Evolutionary conservation across 2,113 vertebrate species (phyloP).

Genomic region (Phalacrocorax carbo): DNA sequence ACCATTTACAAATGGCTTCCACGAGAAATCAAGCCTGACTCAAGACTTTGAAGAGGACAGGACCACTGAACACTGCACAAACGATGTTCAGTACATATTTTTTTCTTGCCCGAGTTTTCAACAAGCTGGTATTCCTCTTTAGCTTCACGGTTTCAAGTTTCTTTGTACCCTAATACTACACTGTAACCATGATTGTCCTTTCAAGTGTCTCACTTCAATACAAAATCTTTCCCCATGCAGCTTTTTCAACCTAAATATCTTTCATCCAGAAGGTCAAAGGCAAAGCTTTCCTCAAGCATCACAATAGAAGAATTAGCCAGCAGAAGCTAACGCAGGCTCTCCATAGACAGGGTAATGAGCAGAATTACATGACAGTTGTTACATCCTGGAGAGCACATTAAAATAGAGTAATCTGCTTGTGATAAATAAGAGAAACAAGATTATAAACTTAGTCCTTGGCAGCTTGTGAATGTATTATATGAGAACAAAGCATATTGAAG

Average conservation of each 20-base stretch:
- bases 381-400: neutral
- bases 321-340: neutral
- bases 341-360: neutral
- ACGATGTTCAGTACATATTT: neutral
- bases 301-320: neutral
- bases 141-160: neutral
- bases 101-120: neutral
- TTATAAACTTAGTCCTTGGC: neutral
- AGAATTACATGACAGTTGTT: neutral
- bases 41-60: neutral
- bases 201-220: neutral
- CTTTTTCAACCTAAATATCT: neutral
- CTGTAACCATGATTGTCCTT: neutral
- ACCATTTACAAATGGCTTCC: neutral
- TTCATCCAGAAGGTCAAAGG: slow-evolving; percentile 61
- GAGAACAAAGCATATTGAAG: neutral
- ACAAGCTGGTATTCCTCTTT: neutral
- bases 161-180: neutral
- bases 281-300: neutral
- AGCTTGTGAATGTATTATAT: neutral
- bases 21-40: neutral
- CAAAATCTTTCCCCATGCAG: neutral
- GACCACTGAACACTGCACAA: neutral
- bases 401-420: neutral
- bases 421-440: neutral